Evolutionary conservation across 2,888 invertebrate genomes (phyloP).

Genomic region (Trachelus tabidus): DNA sequence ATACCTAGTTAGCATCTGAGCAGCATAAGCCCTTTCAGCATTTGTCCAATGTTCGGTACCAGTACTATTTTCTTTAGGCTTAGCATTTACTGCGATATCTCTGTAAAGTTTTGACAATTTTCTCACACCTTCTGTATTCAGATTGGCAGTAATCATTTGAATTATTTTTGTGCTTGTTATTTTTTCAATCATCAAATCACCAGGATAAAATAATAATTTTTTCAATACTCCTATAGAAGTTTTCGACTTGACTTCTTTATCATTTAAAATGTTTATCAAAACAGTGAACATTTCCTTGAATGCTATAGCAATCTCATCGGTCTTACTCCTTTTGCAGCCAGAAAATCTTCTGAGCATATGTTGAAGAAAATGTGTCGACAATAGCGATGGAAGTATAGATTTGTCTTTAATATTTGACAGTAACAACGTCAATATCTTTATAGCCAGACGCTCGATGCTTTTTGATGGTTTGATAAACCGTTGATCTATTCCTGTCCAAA

Average conservation of each 20-base stretch:
- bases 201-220: slow-evolving; percentile 76
- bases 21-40: slow-evolving; percentile 76
- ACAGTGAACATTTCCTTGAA: slow-evolving; percentile 71
- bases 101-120: slow-evolving; percentile 73
- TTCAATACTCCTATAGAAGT: slow-evolving; percentile 72
- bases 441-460: slow-evolving; percentile 72
- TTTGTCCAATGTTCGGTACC: slow-evolving; percentile 74
- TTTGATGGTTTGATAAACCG: slow-evolving; percentile 68
- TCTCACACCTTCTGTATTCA: slow-evolving; percentile 73
- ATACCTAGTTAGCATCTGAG: slow-evolving; percentile 68
- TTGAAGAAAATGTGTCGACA: slow-evolving; percentile 75
- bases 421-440: slow-evolving; percentile 72
- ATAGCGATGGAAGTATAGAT: slow-evolving; percentile 69
- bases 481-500: slow-evolving; percentile 71
- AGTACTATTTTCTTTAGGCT: slow-evolving; percentile 69
- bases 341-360: slow-evolving; percentile 75
- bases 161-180: slow-evolving; percentile 75
- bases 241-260: slow-evolving; percentile 67
- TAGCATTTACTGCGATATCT: slow-evolving; percentile 71
- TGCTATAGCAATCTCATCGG: slow-evolving; percentile 71
- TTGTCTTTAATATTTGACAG: slow-evolving; percentile 68
- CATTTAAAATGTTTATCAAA: slow-evolving; percentile 68
- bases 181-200: slow-evolving; percentile 80
- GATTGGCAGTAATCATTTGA: slow-evolving; percentile 73
- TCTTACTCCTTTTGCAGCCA: slow-evolving; percentile 70